Conservation (phyloP, 2,888 invertebrate genomes). For the Drosophila neotestacea region DNA sequence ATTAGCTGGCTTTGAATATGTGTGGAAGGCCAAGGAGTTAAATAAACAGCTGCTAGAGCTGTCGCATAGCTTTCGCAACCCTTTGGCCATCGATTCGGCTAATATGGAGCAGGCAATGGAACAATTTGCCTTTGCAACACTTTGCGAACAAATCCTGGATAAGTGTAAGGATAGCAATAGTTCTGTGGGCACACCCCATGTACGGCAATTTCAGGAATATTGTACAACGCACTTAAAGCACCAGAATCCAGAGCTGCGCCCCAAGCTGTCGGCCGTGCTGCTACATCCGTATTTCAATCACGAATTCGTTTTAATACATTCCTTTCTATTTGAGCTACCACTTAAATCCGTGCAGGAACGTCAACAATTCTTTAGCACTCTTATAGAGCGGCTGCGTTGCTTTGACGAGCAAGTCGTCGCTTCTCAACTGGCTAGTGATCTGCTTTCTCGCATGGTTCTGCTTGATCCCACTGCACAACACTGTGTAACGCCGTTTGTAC, state of each 20-base stretch:
- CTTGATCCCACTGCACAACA: slow-evolving; percentile 92
- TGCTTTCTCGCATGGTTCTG: slow-evolving; percentile 94
- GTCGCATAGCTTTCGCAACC: slow-evolving; percentile 89
- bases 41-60: slow-evolving; percentile 89
- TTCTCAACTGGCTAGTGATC: slow-evolving; percentile 90
- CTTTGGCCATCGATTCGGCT: slow-evolving; percentile 88
- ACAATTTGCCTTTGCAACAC: slow-evolving; percentile 91
- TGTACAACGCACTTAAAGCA: slow-evolving; percentile 90
- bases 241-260: slow-evolving; percentile 88
- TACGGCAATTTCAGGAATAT: slow-evolving; percentile 89
- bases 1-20: slow-evolving; percentile 93
- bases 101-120: slow-evolving; percentile 88
- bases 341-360: slow-evolving; percentile 92
- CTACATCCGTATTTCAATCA: slow-evolving; percentile 93
- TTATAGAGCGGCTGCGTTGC: slow-evolving; percentile 89
- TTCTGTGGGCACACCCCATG: slow-evolving; percentile 88
- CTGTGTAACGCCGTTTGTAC: slow-evolving; percentile 83
- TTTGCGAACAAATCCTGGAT: slow-evolving; percentile 90
- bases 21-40: slow-evolving; percentile 89
- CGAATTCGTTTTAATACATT: slow-evolving; percentile 93
- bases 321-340: slow-evolving; percentile 93
- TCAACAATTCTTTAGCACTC: slow-evolving; percentile 90
- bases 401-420: slow-evolving; percentile 94
- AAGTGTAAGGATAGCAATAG: slow-evolving; percentile 60
- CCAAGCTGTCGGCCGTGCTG: slow-evolving; percentile 89